phyloP scores from a whole-genome alignment of 2,113 vertebrate genomes.

The Hoplias malabaricus region DNA sequence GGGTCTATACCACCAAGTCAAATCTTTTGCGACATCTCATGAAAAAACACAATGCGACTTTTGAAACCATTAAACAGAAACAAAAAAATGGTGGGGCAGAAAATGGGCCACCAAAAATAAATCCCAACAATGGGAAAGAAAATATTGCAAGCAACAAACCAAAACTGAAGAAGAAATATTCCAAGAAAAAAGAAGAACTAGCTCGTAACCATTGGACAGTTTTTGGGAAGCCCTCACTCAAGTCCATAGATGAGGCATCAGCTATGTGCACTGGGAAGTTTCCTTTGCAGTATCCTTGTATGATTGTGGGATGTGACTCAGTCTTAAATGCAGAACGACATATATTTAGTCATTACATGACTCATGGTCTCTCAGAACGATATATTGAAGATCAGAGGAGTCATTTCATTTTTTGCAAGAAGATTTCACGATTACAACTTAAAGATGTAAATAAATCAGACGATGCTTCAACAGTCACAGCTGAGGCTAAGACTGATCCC shows the following conservation, averaged over 20 bases:
- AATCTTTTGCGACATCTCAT: constrained; percentile 96
- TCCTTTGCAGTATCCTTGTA: constrained; percentile 91
- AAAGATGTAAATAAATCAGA: constrained; percentile 72
- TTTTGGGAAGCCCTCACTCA: constrained; percentile 80
- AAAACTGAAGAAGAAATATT: constrained; percentile 75
- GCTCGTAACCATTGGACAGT: constrained; percentile 71
- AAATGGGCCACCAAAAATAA: constrained; percentile 73
- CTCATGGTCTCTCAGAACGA: constrained; percentile 90
- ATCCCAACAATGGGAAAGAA: constrained; percentile 79
- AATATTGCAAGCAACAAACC: constrained; percentile 77
- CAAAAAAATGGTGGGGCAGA: constrained; percentile 52
- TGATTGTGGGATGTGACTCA: constrained; percentile 93
- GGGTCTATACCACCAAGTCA: constrained; percentile 94
- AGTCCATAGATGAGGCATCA: constrained; percentile 86
- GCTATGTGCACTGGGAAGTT: constrained; percentile 88
- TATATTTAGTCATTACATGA: constrained; percentile 94
- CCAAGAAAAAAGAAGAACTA: constrained; percentile 73
- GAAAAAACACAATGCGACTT: constrained; percentile 92
- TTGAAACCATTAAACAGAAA: constrained; percentile 86
- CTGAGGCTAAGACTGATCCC: constrained; percentile 61
- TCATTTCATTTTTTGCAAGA: constrained; percentile 92
- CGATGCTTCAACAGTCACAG: constrained; percentile 55
- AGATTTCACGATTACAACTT: constrained; percentile 68
- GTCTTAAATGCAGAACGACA: constrained; percentile 89
- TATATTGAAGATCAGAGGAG: constrained; percentile 90